Conservation (phyloP, 2,888 invertebrate genomes). For the Agapetus fuscipes region DNA sequence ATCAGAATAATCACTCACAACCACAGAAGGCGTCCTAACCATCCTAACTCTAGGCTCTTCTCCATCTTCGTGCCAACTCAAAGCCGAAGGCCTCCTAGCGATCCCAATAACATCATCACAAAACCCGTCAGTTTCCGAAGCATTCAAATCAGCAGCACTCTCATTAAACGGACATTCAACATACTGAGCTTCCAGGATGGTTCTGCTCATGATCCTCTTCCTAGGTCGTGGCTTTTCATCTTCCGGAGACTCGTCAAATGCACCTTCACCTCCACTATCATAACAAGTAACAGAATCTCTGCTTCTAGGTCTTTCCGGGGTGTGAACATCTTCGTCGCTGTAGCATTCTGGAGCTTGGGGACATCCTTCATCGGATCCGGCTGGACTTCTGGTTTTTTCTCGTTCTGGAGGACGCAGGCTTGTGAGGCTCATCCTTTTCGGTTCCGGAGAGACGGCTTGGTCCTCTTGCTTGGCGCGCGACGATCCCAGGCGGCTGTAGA, state of each 20-base stretch:
- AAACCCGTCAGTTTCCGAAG: slow-evolving; percentile 4
- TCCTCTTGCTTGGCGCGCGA: slow-evolving; percentile 22
- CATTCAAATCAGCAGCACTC: no score
- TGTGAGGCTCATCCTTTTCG: not conserved
- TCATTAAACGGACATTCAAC: slow-evolving; percentile 40
- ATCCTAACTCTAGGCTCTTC: slow-evolving; percentile 43
- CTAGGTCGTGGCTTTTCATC: slow-evolving; percentile 5
- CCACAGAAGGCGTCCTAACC: slow-evolving; percentile 76
- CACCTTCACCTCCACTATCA: slow-evolving; percentile 9
- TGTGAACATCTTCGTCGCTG: slow-evolving; percentile 38
- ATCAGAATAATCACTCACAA: slow-evolving; percentile 80
- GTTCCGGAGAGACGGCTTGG: slow-evolving; percentile 20
- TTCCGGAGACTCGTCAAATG: slow-evolving; percentile 4
- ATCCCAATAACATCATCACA: not conserved
- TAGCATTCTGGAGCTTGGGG: slow-evolving; percentile 32
- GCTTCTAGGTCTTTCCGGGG: slow-evolving; percentile 36
- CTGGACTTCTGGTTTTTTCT: slow-evolving; percentile 37
- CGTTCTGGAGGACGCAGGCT: slow-evolving; percentile 1
- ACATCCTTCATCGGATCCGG: slow-evolving; percentile 27
- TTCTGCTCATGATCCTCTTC: slow-evolving; percentile 26
- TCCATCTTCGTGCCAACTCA: slow-evolving; percentile 35
- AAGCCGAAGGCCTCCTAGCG: slow-evolving; percentile 10
- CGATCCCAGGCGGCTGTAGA: slow-evolving; percentile 32
- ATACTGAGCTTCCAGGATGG: slow-evolving; percentile 47
- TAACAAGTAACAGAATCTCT: slow-evolving; percentile 38